These are phyloP conservation scores for Apis cerana DNA, from an alignment of 1,140 invertebrate species.

Conservation along the genomic window DNA sequence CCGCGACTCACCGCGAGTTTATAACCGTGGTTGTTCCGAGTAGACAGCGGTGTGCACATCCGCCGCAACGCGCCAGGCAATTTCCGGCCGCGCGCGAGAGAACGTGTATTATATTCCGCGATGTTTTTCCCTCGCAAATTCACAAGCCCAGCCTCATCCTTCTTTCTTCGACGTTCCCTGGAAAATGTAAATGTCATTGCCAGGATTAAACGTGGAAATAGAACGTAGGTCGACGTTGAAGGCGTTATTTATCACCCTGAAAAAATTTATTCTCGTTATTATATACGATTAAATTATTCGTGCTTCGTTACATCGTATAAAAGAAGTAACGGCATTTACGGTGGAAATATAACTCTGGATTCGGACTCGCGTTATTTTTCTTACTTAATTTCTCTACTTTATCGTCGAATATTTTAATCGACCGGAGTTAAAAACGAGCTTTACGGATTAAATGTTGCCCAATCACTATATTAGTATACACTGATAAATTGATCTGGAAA, in stretches of 20 bases:
- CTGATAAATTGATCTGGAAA: too few species aligned
- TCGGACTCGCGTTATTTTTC: too few species aligned
- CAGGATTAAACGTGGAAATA: slow-evolving; percentile 17
- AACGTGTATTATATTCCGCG: slow-evolving; percentile 26
- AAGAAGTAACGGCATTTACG: not conserved
- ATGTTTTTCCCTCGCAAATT: slow-evolving; percentile 45
- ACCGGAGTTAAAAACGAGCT: too few species aligned
- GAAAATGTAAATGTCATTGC: slow-evolving; percentile 27
- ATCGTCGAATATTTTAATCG: too few species aligned
- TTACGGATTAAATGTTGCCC: too few species aligned
- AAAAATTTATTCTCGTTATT: not conserved
- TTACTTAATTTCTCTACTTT: too few species aligned
- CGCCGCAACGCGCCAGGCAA: slow-evolving; percentile 43
- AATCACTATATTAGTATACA: too few species aligned
- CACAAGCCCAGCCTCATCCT: not conserved
- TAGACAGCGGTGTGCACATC: slow-evolving; percentile 40
- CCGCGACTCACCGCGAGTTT: slow-evolving; percentile 16
- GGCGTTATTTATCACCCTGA: not conserved
- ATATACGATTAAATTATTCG: not conserved
- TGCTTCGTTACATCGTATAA: not conserved
- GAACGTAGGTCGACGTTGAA: not conserved
- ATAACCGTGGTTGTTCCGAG: slow-evolving; percentile 30
- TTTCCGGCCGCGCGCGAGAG: slow-evolving; percentile 45
- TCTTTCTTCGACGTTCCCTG: not conserved
- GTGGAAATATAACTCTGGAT: too few species aligned